Evolutionary conservation across 2,888 invertebrate species (phyloP).

Genomic region (Apamea sordens): DNA sequence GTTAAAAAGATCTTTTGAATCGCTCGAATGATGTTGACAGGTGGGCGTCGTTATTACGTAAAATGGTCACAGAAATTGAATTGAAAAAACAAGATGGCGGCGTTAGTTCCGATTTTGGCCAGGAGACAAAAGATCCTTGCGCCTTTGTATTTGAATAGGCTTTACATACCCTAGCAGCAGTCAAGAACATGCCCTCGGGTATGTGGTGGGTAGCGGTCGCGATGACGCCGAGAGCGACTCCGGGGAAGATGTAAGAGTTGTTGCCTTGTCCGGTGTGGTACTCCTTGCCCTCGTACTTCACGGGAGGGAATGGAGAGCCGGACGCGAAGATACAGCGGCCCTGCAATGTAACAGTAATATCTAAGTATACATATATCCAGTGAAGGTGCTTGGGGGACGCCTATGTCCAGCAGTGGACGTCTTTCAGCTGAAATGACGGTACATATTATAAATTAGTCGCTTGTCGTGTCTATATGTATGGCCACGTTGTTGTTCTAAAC

Average conservation of each 20-base stretch:
- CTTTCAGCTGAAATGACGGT: not conserved
- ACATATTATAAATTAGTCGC: not conserved
- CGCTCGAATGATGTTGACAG: not conserved
- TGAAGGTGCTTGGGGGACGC: too few relatives aligned
- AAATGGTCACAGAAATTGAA: not conserved
- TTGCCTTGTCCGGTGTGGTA: slow-evolving; percentile 99
- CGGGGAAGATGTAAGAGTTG: slow-evolving; percentile 99
- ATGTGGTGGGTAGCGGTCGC: slow-evolving; percentile 98
- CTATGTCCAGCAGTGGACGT: too few relatives aligned
- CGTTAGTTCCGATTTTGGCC: not conserved
- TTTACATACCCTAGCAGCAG: slow-evolving; percentile 95
- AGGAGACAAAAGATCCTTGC: not conserved
- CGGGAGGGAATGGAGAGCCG: slow-evolving; percentile 98
- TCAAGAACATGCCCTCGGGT: slow-evolving; percentile 97
- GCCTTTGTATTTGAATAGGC: not conserved
- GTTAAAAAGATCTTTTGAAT: not conserved
- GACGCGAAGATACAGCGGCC: slow-evolving; percentile 98
- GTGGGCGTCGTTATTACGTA: too few relatives aligned
- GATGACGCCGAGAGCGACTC: slow-evolving; percentile 98
- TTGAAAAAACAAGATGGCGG: not conserved
- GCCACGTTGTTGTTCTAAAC: not conserved
- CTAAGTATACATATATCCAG: not conserved
- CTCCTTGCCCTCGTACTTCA: slow-evolving; percentile 94
- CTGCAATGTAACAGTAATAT: slow-evolving; percentile 85
- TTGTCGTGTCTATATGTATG: not conserved